Evolutionary conservation across 2,888 invertebrate species (phyloP), one percentile per base, ranked within the genome.

Genomic region (Nowickia ferox): DNA sequence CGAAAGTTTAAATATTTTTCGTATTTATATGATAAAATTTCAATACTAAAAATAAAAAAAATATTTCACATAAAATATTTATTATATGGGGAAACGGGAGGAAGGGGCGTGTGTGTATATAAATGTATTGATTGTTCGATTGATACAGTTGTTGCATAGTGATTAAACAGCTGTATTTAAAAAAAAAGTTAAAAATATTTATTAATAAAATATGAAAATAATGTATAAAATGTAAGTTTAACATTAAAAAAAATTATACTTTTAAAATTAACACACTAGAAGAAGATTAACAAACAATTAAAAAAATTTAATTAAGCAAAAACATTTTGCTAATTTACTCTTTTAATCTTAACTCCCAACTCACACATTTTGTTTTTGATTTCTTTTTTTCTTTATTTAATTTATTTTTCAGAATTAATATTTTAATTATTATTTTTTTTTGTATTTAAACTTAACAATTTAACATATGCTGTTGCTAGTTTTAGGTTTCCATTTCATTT

Each of bases 371-470:
- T 46, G 1, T 74, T 76, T 57, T 57, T 61, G 13, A 53, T 30
- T 38, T 30, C n/a, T n/a, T 30, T 74, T n/a, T 57, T 46, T 4
- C 51, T 55, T 57, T n/a, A 55, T 22, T 66, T 74, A 5, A 53
- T 63, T 79, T 42, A 66, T 51, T 81, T 72, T 82, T 53, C 51
- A 53, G 55, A 57, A 76, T 85, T 68, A 76, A 61, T 55, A 9
- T 65, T 65, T 66, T 66, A 38, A 15, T 53, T 42, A n/a, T n/a
- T n/a, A n/a, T 57, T 30, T 79, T 55, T 69, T 46, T 68, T 63
- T 65, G 22, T 46, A 53, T 82, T 84, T 72, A 84, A 82, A 83
- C 87, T 87, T 84, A 86, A 87, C 84, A 86, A 86, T 78, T 77
- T 84, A 87, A 87, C 87, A 84, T 84, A 87, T 81, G 80, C 46